These are phyloP conservation scores for Acanthis flammea DNA, from an alignment of 2,797 vertebrate genomes.

Conservation along the genomic window DNA sequence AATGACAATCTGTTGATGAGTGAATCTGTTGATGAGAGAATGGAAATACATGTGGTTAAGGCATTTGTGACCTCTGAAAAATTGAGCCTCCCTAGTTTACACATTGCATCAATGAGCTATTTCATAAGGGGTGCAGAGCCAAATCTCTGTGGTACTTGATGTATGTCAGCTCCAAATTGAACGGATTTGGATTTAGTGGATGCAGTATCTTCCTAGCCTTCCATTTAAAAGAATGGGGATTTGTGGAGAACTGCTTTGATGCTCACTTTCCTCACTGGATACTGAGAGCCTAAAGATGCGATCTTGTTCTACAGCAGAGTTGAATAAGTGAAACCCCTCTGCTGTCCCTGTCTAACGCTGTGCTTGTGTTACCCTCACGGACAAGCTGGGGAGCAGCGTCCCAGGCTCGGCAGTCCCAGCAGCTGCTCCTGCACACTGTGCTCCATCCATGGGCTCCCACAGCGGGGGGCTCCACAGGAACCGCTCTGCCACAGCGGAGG, in stretches of 20 bases:
- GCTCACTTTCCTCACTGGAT: not conserved
- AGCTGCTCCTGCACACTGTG: not conserved
- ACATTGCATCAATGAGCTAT: not conserved
- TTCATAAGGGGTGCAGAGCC: not conserved
- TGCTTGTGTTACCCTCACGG: not conserved
- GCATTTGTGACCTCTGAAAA: not conserved
- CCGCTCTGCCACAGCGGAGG: not conserved
- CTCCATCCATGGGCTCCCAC: not conserved
- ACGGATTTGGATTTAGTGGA: not conserved
- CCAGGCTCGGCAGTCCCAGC: not conserved
- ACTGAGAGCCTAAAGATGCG: not conserved
- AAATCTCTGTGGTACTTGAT: not conserved
- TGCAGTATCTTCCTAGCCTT: not conserved
- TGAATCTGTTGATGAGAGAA: not conserved
- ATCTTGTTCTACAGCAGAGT: not conserved
- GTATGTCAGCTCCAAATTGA: not conserved
- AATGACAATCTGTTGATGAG: not conserved
- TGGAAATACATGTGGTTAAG: not conserved
- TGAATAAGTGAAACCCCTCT: not conserved
- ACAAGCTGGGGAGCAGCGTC: fast-evolving
- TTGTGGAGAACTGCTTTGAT: not conserved
- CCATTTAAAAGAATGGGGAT: not conserved
- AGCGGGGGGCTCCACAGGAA: not conserved
- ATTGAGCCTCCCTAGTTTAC: not conserved
- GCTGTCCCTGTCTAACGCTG: not conserved